phyloP scores from a whole-genome alignment of 2,113 vertebrate species.

The Steatornis caripensis region DNA sequence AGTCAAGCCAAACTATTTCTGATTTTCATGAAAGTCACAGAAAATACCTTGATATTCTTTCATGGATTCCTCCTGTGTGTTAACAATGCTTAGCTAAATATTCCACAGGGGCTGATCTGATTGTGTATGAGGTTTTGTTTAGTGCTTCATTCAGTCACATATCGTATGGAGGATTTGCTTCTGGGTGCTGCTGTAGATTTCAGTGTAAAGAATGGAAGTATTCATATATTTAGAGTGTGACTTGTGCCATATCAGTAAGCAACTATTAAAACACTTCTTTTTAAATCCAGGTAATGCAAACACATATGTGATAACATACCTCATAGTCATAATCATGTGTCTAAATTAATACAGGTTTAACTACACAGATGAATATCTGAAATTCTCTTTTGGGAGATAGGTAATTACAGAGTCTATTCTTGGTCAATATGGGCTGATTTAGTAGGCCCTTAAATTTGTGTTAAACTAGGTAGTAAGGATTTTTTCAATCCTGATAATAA shows the following conservation, averaged over 20 bases:
- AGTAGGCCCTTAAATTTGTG: neutral
- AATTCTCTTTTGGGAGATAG: neutral
- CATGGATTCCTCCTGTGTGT: neutral
- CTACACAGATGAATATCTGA: neutral
- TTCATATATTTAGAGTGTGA: neutral
- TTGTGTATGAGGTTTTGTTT: neutral
- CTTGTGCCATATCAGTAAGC: neutral
- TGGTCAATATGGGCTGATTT: neutral
- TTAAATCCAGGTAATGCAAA: neutral
- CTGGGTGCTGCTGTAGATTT: neutral
- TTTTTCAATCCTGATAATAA: neutral
- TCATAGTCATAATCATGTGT: neutral
- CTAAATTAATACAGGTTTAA: neutral
- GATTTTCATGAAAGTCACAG: neutral
- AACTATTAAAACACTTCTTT: neutral
- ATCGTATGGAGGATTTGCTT: neutral
- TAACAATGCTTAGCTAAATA: neutral
- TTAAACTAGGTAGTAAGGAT: neutral
- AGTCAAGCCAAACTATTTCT: neutral
- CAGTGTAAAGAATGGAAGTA: neutral
- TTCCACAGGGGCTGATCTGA: neutral
- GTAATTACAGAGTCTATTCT: neutral
- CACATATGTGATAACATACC: neutral
- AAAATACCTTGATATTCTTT: neutral
- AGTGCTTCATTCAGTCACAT: neutral